These are phyloP conservation scores for Sinocyclocheilus anophthalmus DNA, from an alignment of 2,113 vertebrate genomes.

Conservation along the genomic window DNA sequence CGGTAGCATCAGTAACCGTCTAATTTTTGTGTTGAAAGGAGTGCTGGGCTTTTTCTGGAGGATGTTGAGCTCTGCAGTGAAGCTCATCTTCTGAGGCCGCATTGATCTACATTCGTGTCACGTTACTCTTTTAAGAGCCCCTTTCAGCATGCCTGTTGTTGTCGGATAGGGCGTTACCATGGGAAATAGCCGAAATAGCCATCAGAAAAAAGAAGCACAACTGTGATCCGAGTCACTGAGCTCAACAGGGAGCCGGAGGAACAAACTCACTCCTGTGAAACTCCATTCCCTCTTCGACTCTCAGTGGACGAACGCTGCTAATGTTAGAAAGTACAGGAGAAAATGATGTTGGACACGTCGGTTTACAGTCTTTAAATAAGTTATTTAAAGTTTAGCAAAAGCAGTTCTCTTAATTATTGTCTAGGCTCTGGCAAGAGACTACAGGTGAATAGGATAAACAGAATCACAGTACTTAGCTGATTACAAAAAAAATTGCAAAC, in stretches of 20 bases:
- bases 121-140: slow-evolving; percentile 45
- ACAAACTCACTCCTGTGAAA: slow-evolving; percentile 45
- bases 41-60: slow-evolving; percentile 15
- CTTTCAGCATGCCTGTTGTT: slow-evolving; percentile 52
- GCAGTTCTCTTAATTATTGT: no score
- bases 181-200: slow-evolving; percentile 63
- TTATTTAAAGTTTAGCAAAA: no score
- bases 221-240: slow-evolving; percentile 44
- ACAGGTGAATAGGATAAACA: no score
- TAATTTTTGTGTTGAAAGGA: slow-evolving; percentile 2
- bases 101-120: slow-evolving; percentile 52
- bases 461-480: no score
- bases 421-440: no score
- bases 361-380: not conserved
- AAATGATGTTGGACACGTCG: not conserved
- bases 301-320: not conserved
- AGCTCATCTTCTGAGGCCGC: slow-evolving; percentile 7
- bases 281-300: slow-evolving; percentile 13
- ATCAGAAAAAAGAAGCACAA: slow-evolving; percentile 43
- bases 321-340: not conserved
- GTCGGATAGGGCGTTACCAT: slow-evolving; percentile 55
- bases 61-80: not conserved
- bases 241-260: slow-evolving; percentile 27
- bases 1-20: not conserved
- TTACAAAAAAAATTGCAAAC: no score